phyloP scores from a whole-genome alignment of 2,113 vertebrate genomes.

The Centrocercus urophasianus region DNA sequence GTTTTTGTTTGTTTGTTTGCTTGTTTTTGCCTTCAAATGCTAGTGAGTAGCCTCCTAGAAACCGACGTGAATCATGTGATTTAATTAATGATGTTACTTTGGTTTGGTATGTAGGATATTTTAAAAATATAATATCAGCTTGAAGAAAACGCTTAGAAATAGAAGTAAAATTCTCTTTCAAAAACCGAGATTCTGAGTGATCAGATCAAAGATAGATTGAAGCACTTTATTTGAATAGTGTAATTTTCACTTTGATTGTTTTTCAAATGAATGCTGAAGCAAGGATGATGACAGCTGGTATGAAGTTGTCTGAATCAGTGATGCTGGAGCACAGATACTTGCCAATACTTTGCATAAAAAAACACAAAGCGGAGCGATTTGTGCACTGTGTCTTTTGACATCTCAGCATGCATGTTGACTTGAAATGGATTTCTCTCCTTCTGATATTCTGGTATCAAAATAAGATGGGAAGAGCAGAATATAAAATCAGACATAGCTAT shows the following conservation, averaged over 20 bases:
- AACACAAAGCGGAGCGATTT: slow-evolving; percentile 37
- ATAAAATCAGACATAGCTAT: not conserved
- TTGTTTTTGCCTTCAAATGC: not conserved
- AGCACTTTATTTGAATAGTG: slow-evolving; percentile 26
- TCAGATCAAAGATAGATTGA: slow-evolving; percentile 9
- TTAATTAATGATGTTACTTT: not conserved
- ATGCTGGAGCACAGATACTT: slow-evolving; percentile 23
- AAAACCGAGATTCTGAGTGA: not conserved
- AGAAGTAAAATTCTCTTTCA: slow-evolving; percentile 1
- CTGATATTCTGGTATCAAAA: slow-evolving; percentile 42
- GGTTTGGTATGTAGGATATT: not conserved
- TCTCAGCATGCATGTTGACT: not conserved
- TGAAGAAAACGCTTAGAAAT: slow-evolving; percentile 8
- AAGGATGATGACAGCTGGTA: slow-evolving; percentile 40
- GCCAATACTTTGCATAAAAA: slow-evolving; percentile 38
- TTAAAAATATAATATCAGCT: not conserved
- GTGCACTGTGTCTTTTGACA: slow-evolving; percentile 27
- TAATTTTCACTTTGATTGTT: slow-evolving; percentile 47
- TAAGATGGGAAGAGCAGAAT: slow-evolving; percentile 6
- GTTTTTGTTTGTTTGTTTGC: not conserved
- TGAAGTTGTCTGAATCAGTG: slow-evolving; percentile 55
- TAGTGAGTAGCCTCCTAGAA: not conserved
- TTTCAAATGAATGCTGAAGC: not conserved
- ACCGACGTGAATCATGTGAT: not conserved
- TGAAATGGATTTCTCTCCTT: not conserved